Conservation (phyloP, 2,797 vertebrate species). For the Pangasius macronema region DNA sequence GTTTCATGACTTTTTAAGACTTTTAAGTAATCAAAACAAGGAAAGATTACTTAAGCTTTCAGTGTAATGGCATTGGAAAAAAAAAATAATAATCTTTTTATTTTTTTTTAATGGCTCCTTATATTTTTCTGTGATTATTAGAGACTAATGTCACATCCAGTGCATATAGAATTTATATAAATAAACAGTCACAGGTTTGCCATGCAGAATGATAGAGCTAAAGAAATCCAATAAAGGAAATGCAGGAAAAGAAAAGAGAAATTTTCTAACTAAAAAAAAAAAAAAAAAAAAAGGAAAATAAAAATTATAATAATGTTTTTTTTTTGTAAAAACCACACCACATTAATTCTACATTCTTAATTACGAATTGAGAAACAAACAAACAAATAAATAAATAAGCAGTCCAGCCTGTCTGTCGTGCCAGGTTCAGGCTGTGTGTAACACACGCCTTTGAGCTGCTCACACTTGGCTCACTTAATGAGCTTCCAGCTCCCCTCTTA, state of each 20-base stretch:
- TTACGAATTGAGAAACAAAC: neutral
- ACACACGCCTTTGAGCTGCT: neutral
- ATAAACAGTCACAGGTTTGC: neutral
- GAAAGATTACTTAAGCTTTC: neutral
- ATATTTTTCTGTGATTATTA: neutral
- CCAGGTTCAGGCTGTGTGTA: neutral
- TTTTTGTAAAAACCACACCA: neutral
- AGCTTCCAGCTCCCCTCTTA: conserved; percentile 50
- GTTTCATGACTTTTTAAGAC: neutral
- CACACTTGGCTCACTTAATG: neutral
- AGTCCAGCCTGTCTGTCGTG: neutral
- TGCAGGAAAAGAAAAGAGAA: neutral
- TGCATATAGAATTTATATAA: no score
- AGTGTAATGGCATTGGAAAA: neutral
- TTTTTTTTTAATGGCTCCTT: neutral
- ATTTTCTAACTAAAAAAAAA: neutral
- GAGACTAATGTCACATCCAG: no score
- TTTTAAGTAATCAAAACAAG: neutral
- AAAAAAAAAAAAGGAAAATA: no score
- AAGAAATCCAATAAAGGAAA: neutral
- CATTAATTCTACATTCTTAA: neutral
- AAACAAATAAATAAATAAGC: neutral
- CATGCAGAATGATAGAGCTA: neutral
- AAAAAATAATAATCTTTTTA: neutral
- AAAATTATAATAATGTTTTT: neutral